Percentiles rank a stretch among this genome's conserved stretches.
phyloP scores from a whole-genome alignment of 2,888 invertebrate genomes.

The Aleiodes testaceus region DNA sequence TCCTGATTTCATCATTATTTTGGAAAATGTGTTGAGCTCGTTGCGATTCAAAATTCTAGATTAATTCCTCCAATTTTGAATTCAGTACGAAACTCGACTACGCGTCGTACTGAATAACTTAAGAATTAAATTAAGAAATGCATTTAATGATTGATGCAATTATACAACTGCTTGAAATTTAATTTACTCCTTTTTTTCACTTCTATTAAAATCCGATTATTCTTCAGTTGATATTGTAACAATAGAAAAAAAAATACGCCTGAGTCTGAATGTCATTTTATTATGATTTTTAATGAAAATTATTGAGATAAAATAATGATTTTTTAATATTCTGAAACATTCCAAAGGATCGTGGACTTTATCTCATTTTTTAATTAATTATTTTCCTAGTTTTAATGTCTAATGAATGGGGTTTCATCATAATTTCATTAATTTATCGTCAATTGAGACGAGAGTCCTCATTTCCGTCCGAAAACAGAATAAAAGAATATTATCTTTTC shows the following conservation, averaged over 20 bases:
- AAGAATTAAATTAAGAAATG: not conserved
- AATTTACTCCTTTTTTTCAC: constrained; percentile 1
- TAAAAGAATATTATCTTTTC: no score
- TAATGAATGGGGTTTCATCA: constrained; percentile 36
- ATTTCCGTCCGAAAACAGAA: constrained; percentile 32
- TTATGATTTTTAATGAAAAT: constrained; percentile 6
- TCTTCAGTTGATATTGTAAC: constrained; percentile 6
- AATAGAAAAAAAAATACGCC: constrained; percentile 15
- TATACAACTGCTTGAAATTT: constrained; percentile 6
- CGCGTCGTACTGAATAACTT: constrained; percentile 47
- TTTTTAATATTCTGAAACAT: constrained; percentile 33
- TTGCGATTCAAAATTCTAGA: constrained; percentile 1
- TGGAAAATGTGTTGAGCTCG: not conserved
- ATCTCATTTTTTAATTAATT: constrained; percentile 14
- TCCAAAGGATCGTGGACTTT: constrained; percentile 46
- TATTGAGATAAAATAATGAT: not conserved
- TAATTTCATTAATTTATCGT: constrained; percentile 25
- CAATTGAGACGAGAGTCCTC: constrained; percentile 30
- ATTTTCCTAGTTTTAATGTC: constrained; percentile 37
- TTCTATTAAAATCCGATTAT: constrained; percentile 13
- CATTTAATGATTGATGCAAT: constrained; percentile 24
- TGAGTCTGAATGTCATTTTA: constrained; percentile 25
- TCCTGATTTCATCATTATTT: no score
- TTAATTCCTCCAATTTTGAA: constrained; percentile 14
- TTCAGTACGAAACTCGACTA: constrained; percentile 53